A percentile compares a stretch with the other conserved stretches of the same genome.
Evolutionary conservation across 1,140 invertebrate species (phyloP).

Genomic region (Halyomorpha halys): DNA sequence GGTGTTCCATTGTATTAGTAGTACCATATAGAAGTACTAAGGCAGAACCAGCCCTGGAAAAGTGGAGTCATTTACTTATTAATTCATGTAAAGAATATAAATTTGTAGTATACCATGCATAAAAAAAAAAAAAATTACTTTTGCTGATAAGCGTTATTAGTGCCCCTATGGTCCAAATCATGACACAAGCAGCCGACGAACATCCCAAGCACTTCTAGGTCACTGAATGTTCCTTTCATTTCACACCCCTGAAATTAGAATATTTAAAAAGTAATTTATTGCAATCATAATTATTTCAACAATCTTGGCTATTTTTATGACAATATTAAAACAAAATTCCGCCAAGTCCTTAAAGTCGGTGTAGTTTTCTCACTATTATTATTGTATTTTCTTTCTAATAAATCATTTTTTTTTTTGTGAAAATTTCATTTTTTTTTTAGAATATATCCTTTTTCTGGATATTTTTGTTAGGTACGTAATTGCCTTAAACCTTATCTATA

Average conservation of each 20-base stretch:
- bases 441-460: too few relatives aligned
- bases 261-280: too few relatives aligned
- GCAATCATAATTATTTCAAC: too few relatives aligned
- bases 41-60: constrained; percentile 44
- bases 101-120: neutral
- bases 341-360: too few relatives aligned
- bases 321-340: too few relatives aligned
- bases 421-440: too few relatives aligned
- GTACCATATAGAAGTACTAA: constrained; percentile 55
- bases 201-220: constrained; percentile 51
- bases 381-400: too few relatives aligned
- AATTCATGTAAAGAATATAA: neutral
- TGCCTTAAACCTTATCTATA: too few relatives aligned
- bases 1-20: constrained; percentile 53
- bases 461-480: too few relatives aligned
- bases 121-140: constrained; percentile 39
- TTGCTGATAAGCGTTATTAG: constrained; percentile 62
- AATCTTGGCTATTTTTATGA: too few relatives aligned
- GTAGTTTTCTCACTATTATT: too few relatives aligned
- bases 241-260: constrained; percentile 37
- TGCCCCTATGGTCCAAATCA: constrained; percentile 56
- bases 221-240: constrained; percentile 44
- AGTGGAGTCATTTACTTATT: constrained; percentile 6
- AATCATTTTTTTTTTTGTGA: too few relatives aligned
- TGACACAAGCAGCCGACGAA: constrained; percentile 61